These are phyloP conservation scores for Sarcoramphus papa DNA, from an alignment of 2,797 vertebrate genomes.

Conservation along the genomic window DNA sequence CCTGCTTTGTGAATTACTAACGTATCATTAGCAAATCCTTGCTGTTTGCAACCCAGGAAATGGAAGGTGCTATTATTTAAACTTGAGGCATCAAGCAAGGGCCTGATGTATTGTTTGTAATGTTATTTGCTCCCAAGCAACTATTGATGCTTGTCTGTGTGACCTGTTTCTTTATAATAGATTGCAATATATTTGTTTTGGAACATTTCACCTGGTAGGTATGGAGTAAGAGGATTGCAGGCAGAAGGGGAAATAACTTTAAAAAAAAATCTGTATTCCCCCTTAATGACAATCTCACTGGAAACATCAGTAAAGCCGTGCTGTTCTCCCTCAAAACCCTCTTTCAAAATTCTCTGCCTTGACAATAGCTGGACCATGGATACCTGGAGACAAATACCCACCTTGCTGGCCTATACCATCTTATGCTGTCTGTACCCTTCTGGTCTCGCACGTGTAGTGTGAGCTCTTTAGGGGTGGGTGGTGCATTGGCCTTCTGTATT, in stretches of 20 bases:
- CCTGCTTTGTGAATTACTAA: neutral
- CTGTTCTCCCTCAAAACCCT: neutral
- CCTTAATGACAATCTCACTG: neutral
- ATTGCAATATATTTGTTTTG: neutral
- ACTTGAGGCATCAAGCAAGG: neutral
- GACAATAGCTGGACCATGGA: neutral
- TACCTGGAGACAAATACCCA: neutral
- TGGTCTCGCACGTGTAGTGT: neutral
- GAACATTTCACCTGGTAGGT: neutral
- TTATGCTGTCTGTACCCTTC: neutral
- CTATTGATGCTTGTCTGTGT: neutral
- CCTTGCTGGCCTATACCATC: neutral
- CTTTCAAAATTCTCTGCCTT: neutral
- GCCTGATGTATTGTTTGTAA: neutral
- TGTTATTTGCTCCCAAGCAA: neutral
- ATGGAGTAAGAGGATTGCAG: neutral
- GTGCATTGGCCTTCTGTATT: neutral
- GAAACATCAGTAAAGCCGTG: neutral
- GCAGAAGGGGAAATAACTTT: neutral
- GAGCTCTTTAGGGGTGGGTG: neutral
- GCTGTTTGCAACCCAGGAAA: neutral
- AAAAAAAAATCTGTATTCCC: neutral
- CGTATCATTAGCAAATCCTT: conserved; percentile 31
- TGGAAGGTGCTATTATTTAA: neutral
- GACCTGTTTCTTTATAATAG: neutral